These are phyloP conservation scores for Suricata suricatta DNA, from an alignment of 2,113 vertebrate genomes.

Conservation along the genomic window DNA sequence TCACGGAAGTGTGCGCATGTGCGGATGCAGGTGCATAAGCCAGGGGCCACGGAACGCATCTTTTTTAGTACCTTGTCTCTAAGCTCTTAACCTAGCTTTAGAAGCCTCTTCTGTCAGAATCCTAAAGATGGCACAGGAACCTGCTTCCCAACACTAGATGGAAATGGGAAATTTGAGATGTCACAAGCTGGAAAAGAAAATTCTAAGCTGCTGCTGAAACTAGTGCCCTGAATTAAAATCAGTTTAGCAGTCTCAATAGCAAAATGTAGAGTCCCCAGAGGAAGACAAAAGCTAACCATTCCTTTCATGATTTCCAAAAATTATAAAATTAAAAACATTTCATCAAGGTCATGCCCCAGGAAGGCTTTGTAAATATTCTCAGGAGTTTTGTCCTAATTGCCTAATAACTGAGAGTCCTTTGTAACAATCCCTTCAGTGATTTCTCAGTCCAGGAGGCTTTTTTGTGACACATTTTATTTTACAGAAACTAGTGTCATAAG, in stretches of 20 bases:
- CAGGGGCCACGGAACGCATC: not conserved
- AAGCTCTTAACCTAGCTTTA: not conserved
- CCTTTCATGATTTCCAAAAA: slow-evolving; percentile 7
- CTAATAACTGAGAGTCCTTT: not conserved
- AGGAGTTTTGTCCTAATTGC: not conserved
- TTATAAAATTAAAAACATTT: not conserved
- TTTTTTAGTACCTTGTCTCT: not conserved
- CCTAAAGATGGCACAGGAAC: not conserved
- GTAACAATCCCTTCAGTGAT: not conserved
- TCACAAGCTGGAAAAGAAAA: not conserved
- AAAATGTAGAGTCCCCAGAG: not conserved
- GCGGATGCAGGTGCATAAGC: rapidly evolving
- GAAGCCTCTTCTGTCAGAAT: not conserved
- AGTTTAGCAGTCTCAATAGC: not conserved
- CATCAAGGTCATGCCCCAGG: not conserved
- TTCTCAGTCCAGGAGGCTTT: not conserved
- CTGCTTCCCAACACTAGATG: not conserved
- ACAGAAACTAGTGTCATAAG: not conserved
- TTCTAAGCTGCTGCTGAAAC: not conserved
- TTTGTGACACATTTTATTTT: not conserved
- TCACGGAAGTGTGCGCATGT: not conserved
- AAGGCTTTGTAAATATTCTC: not conserved
- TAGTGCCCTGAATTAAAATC: not conserved
- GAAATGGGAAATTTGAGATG: not conserved
- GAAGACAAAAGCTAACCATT: not conserved